Evolutionary conservation across 2,797 vertebrate genomes (phyloP).

Genomic region (Harpagifer antarcticus): DNA sequence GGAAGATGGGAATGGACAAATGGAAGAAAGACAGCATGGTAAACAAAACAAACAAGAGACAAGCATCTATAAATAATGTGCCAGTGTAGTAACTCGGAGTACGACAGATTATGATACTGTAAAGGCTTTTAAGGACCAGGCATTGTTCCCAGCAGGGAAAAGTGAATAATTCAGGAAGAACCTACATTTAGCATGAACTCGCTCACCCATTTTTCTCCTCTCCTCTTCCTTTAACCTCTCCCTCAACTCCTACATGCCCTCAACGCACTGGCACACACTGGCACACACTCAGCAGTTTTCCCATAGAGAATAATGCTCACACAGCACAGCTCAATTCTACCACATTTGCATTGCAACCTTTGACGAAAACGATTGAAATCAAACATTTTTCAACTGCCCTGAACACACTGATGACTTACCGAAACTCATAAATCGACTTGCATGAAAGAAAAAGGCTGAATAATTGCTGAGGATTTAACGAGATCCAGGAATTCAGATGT

Average conservation of each 20-base stretch:
- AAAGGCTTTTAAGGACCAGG: slow-evolving; percentile 47
- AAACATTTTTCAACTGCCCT: background rate
- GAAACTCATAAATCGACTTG: background rate
- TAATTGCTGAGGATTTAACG: slow-evolving; percentile 13
- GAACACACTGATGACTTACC: background rate
- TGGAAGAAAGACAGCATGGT: slow-evolving; percentile 5
- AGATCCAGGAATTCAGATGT: slow-evolving; percentile 19
- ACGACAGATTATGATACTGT: slow-evolving; percentile 29
- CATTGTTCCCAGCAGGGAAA: slow-evolving; percentile 56
- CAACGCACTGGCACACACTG: slow-evolving; percentile 26
- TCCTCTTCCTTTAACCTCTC: slow-evolving; percentile 39
- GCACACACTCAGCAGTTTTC: slow-evolving; percentile 49
- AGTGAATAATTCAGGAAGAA: slow-evolving; percentile 78
- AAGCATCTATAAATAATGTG: slow-evolving; percentile 29
- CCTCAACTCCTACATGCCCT: slow-evolving; percentile 30
- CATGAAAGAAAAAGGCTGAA: slow-evolving; percentile 3
- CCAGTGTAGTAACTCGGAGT: slow-evolving; percentile 12
- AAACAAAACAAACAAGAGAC: slow-evolving; percentile 36
- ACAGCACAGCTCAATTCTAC: slow-evolving; percentile 20
- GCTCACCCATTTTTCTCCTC: slow-evolving; percentile 39
- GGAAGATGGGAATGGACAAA: background rate
- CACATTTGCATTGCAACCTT: slow-evolving; percentile 38
- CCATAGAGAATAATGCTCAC: slow-evolving; percentile 14
- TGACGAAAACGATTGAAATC: slow-evolving; percentile 19
- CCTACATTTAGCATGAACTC: slow-evolving; percentile 72